A percentile compares a stretch with the other conserved stretches of the same genome.
Conservation (phyloP, 1,140 invertebrate species). For the Tenebrio molitor region DNA sequence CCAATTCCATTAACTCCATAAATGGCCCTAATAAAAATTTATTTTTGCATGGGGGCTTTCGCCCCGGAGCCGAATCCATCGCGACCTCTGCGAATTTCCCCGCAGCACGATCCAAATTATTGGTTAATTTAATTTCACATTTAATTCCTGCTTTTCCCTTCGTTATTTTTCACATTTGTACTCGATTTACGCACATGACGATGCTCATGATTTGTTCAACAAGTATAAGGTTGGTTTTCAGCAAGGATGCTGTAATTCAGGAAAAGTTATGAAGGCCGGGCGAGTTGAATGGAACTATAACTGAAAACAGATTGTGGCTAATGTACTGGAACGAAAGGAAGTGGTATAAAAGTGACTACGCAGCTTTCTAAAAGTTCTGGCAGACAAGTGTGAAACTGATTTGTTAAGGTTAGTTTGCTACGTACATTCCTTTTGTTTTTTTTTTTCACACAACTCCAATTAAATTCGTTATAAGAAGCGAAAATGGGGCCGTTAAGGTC, state of each 20-base stretch:
- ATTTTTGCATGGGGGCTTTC: too few relatives aligned
- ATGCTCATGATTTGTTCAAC: conserved; percentile 26
- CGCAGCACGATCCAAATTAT: too few relatives aligned
- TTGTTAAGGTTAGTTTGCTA: conserved; percentile 28
- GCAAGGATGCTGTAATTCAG: conserved; percentile 27
- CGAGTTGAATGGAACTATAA: conserved; percentile 36
- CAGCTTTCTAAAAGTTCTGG: conserved; percentile 28
- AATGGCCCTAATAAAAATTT: too few relatives aligned
- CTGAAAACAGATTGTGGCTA: conserved; percentile 40
- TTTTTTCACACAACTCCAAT: conserved; percentile 15
- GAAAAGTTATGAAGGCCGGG: conserved; percentile 23
- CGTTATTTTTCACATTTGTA: background rate
- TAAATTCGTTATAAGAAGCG: conserved; percentile 12
- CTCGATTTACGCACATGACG: background rate
- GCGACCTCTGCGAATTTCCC: too few relatives aligned
- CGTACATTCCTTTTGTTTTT: conserved; percentile 10
- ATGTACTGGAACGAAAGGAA: conserved; percentile 37
- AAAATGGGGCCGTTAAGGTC: background rate
- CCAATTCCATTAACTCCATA: too few relatives aligned
- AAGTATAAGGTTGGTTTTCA: conserved; percentile 23
- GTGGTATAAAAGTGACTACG: conserved; percentile 38
- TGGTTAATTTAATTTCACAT: background rate
- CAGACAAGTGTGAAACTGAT: conserved; percentile 38
- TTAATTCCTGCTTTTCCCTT: background rate
- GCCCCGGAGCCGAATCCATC: too few relatives aligned